These are phyloP conservation scores for Drosophila macrothrix DNA, from an alignment of 2,888 invertebrate species.

Conservation along the genomic window DNA sequence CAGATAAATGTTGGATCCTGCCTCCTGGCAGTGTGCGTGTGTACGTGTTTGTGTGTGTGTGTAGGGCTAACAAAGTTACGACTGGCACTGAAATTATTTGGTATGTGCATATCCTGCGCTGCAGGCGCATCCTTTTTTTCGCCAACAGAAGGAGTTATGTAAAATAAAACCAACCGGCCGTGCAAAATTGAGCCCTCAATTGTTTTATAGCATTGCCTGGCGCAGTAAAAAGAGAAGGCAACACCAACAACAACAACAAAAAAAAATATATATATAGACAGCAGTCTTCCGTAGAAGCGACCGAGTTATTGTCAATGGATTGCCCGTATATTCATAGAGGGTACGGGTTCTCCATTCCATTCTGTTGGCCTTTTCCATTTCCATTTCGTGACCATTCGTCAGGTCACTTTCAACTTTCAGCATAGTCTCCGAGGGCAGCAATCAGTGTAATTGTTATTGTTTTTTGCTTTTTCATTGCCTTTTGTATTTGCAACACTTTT, in stretches of 20 bases:
- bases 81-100: slow-evolving; percentile 60
- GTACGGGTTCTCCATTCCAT: slow-evolving; percentile 3
- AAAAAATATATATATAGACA: slow-evolving; percentile 1
- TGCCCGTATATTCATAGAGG: background rate
- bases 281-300: slow-evolving; percentile 35
- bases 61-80: slow-evolving; percentile 70
- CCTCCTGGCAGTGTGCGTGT: slow-evolving; percentile 25
- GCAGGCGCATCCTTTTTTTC: slow-evolving; percentile 46
- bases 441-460: slow-evolving; percentile 78
- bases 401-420: slow-evolving; percentile 62
- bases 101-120: slow-evolving; percentile 62
- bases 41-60: background rate
- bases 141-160: slow-evolving; percentile 54
- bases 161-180: slow-evolving; percentile 67
- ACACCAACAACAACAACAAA: background rate
- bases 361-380: slow-evolving; percentile 54
- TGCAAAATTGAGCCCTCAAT: slow-evolving; percentile 75
- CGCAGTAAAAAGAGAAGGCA: slow-evolving; percentile 35
- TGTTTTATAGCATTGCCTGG: slow-evolving; percentile 67
- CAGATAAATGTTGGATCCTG: slow-evolving; percentile 64
- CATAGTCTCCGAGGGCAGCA: slow-evolving; percentile 66
- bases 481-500: slow-evolving; percentile 31
- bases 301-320: slow-evolving; percentile 39
- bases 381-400: slow-evolving; percentile 64
- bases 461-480: slow-evolving; percentile 41